phyloP scores from a whole-genome alignment of 1,140 invertebrate genomes.

The Eulimnadia texana region DNA sequence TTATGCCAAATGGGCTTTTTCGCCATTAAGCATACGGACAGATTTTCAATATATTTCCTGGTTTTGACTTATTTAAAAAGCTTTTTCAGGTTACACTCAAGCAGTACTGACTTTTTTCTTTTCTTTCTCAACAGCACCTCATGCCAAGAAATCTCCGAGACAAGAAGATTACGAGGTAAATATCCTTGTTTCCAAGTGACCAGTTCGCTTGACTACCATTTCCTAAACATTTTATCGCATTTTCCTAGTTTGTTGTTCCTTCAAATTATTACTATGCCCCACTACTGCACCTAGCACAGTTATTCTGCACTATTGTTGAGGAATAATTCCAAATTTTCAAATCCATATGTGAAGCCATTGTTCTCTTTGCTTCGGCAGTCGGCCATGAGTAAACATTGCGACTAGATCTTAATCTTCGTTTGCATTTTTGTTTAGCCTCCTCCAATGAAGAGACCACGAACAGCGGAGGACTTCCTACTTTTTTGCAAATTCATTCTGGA shows the following conservation, averaged over 20 bases:
- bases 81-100: too few species aligned
- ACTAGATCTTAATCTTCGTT: too few species aligned
- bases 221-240: slow-evolving; percentile 1
- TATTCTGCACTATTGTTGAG: too few species aligned
- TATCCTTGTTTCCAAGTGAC: background rate
- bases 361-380: slow-evolving; percentile 5
- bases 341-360: background rate
- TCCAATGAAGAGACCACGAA: slow-evolving; percentile 27
- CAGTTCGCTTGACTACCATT: background rate
- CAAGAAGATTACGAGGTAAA: slow-evolving; percentile 17
- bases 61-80: too few species aligned
- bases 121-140: slow-evolving; percentile 18
- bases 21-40: too few species aligned
- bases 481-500: slow-evolving; percentile 40
- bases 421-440: slow-evolving; percentile 13
- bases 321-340: too few species aligned
- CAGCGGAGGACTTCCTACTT: slow-evolving; percentile 38
- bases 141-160: slow-evolving; percentile 16
- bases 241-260: background rate
- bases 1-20: background rate
- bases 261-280: too few species aligned
- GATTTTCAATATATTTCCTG: too few species aligned
- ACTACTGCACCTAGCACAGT: too few species aligned
- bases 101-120: slow-evolving; percentile 8
- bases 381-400: too few species aligned